Evolutionary conservation across 2,113 vertebrate genomes (phyloP).

Genomic region (Furnarius figulus): DNA sequence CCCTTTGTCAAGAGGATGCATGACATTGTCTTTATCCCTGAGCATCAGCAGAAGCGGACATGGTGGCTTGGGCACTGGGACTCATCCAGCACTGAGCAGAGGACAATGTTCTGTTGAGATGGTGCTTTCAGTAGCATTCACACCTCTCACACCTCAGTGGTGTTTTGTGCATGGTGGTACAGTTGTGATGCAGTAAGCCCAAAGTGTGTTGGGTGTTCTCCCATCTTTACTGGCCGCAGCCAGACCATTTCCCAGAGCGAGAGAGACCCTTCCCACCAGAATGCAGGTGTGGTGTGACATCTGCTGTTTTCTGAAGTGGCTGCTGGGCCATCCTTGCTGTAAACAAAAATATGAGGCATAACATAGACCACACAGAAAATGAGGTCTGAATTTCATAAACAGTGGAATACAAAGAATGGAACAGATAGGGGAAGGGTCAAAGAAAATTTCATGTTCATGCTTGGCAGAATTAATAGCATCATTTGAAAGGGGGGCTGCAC

Average conservation of each 20-base stretch:
- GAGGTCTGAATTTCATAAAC: background rate
- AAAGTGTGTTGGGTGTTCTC: background rate
- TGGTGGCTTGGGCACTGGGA: accelerated
- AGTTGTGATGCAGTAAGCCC: background rate
- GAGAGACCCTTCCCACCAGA: background rate
- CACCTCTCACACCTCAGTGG: background rate
- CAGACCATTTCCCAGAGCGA: background rate
- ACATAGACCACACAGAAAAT: background rate
- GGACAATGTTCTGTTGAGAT: background rate
- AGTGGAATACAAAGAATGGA: background rate
- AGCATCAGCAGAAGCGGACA: accelerated
- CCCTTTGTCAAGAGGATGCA: background rate
- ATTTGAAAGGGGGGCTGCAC: background rate
- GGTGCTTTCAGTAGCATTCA: background rate
- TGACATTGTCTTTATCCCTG: background rate
- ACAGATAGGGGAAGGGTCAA: background rate
- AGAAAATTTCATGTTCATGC: background rate
- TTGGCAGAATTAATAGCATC: background rate
- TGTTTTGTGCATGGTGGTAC: background rate
- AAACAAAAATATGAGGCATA: background rate
- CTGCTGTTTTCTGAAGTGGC: background rate
- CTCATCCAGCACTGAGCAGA: background rate
- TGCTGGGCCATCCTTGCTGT: background rate
- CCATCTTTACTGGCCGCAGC: accelerated
- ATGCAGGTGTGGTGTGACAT: background rate